Conservation (phyloP, 2,797 vertebrate species). For the Bothrops alternatus region DNA sequence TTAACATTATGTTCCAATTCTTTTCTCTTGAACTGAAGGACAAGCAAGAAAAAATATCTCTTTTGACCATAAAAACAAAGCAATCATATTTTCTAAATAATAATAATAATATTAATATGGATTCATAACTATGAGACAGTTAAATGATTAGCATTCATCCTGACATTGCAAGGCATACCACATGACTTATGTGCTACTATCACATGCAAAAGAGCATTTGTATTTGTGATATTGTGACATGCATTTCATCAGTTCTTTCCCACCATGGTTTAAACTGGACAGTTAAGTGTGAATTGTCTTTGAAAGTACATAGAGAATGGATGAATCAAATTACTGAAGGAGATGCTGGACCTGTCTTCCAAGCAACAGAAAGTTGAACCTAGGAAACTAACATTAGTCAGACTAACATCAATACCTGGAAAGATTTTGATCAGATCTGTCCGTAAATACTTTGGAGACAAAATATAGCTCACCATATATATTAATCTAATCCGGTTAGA, state of each 20-base stretch:
- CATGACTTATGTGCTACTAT: neutral
- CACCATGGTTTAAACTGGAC: neutral
- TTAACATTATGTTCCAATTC: neutral
- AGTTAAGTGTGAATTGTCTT: neutral
- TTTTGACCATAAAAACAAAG: neutral
- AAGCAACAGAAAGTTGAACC: neutral
- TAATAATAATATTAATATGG: neutral
- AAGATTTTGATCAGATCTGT: neutral
- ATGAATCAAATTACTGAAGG: neutral
- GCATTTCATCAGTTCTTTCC: neutral
- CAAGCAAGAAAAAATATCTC: neutral
- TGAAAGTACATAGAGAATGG: neutral
- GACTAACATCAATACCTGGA: neutral
- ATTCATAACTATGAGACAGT: neutral
- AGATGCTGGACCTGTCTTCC: neutral
- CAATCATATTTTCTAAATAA: neutral
- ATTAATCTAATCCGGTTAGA: neutral
- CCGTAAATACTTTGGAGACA: neutral
- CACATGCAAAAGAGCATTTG: neutral
- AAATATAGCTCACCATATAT: neutral
- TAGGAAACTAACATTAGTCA: neutral
- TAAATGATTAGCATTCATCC: neutral
- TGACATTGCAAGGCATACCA: neutral
- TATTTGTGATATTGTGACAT: neutral
- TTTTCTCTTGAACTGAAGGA: neutral